Base-by-base conservation (phyloP, 2,888 invertebrate genomes). In the Sminthurides aquaticus region DNA sequence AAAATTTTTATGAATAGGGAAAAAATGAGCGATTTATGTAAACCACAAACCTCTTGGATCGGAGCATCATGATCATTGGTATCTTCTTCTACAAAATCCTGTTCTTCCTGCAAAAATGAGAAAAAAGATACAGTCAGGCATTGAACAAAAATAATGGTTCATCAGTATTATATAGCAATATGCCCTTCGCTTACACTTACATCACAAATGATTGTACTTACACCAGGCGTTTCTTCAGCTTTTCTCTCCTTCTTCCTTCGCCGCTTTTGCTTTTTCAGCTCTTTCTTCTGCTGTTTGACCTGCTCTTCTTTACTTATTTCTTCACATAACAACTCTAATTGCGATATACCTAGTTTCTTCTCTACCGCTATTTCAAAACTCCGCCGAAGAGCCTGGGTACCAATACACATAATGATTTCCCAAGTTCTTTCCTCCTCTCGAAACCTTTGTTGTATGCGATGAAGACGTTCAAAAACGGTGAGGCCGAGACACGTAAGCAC, bases 341-440 rank as follows among this genome's bases (percentile, higher is more conserved):
- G 91, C 54, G 91, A 89, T 26, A 91, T 87, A 27, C 91, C 91
- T 76, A 89, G 88, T 78, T 93, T 94, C 69, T 85, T 85, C 79
- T 95, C 94, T 28, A 94, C 88, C 2, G 91, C 90, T 75, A 89
- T 88, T 84, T 84, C 91, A 79, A 94, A 95, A 79, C 89, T 92
- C 73, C 91, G 87, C 76, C 89, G 88, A 18, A 95, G 81, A 3
- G 92, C 90, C 77, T 93, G 91, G 0, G 93, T 87, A 0, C 88
- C 89, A 3, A 91, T 89, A 55, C 91, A 92, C 61, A 92, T 91
- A 68, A 95, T 85, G 60, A 93, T 89, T 79, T 91, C 91, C 81
- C 93, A 94, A n/a, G 93, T 91, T 77, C 91, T 89, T 78, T 94
- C 94, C 77, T 94, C 93, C 78, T 93, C 92, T 65, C 89, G 85